phyloP scores from a whole-genome alignment of 1,140 invertebrate genomes.

The Diuraphis noxia region DNA sequence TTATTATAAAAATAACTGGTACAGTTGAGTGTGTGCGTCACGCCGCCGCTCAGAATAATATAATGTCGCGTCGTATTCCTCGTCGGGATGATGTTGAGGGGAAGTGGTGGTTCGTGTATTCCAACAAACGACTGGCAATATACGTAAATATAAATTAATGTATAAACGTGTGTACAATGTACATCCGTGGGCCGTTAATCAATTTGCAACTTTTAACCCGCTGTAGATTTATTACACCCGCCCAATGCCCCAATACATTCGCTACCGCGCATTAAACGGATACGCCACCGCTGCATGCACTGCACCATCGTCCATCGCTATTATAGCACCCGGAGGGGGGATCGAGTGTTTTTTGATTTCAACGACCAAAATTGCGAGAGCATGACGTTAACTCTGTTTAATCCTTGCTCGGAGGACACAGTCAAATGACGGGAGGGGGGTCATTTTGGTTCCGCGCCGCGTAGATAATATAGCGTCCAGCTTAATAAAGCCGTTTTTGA shows the following conservation, averaged over 20 bases:
- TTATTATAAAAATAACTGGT: not conserved
- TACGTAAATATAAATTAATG: not conserved
- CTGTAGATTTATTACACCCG: slow-evolving; percentile 21
- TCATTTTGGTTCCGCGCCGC: not conserved
- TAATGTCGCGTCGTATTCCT: not conserved
- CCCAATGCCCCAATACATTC: not conserved
- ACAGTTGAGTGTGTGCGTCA: not conserved
- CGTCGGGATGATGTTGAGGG: not conserved
- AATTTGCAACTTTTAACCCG: slow-evolving; percentile 30
- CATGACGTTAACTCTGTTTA: not conserved
- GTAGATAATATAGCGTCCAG: not conserved
- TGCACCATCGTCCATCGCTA: no score
- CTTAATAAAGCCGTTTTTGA: not conserved
- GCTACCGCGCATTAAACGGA: not conserved
- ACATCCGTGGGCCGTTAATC: slow-evolving; percentile 36
- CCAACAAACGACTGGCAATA: not conserved
- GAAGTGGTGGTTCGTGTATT: not conserved
- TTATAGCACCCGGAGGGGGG: not conserved
- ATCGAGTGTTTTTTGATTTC: not conserved
- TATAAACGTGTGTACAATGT: not conserved
- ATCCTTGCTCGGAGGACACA: not conserved
- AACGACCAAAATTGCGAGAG: not conserved
- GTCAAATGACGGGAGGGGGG: not conserved
- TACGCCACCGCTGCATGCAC: not conserved
- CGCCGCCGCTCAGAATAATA: not conserved